Conservation (phyloP, 2,113 vertebrate genomes). For the Cephalopterus ornatus region DNA sequence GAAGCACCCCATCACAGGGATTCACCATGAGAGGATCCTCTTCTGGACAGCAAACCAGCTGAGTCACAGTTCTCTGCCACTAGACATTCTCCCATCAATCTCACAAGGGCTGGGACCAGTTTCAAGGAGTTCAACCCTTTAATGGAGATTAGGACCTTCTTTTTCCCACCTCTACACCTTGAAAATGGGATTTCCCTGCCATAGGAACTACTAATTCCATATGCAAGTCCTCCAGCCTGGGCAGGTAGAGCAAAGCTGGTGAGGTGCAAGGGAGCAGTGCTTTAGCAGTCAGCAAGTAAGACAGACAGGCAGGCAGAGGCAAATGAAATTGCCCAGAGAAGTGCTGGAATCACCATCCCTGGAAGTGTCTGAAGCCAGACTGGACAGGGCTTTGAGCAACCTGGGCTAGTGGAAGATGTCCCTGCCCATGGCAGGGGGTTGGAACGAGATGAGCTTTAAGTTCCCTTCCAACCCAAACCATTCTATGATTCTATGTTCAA, state of each 20-base stretch:
- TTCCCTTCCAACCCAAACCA: background rate
- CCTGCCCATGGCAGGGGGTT: background rate
- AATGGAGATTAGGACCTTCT: background rate
- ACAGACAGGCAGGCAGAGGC: background rate
- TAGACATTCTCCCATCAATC: background rate
- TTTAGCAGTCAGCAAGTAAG: background rate
- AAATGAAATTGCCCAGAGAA: background rate
- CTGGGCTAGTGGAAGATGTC: background rate
- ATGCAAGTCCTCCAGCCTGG: background rate
- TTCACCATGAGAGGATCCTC: background rate
- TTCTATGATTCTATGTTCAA: background rate
- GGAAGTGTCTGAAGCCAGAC: background rate
- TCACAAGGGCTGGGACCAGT: background rate
- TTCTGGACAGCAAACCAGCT: background rate
- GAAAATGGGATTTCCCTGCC: background rate
- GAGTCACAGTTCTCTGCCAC: background rate
- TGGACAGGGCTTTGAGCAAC: background rate
- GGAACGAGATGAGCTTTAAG: background rate
- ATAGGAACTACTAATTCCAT: background rate
- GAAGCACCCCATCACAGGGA: background rate
- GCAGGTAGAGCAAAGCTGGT: background rate
- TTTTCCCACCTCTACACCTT: background rate
- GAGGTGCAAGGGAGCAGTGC: background rate
- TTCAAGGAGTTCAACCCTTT: background rate
- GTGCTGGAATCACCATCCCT: background rate